phyloP scores from a whole-genome alignment of 2,797 vertebrate genomes.

The Limosa lapponica region DNA sequence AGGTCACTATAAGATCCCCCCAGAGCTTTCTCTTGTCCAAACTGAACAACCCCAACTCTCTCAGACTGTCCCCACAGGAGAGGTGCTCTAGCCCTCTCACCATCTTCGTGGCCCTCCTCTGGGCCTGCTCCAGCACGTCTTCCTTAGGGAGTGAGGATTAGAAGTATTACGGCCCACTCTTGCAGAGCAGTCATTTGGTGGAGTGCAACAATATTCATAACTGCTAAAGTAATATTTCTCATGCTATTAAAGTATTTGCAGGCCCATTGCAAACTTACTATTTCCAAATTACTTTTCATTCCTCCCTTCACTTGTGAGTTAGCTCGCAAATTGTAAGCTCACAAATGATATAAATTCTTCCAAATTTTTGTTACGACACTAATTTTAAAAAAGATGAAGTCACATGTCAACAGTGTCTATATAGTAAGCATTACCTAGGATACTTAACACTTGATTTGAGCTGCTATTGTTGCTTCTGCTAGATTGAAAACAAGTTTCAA shows the following conservation, averaged over 20 bases:
- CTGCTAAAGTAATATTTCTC: accelerated
- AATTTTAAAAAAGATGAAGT: not conserved
- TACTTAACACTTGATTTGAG: not conserved
- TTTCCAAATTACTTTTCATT: not conserved
- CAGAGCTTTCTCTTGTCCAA: not conserved
- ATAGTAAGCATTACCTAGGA: not conserved
- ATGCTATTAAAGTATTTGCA: not conserved
- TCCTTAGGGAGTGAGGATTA: not conserved
- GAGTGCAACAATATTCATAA: not conserved
- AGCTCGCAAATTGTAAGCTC: not conserved
- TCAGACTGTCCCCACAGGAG: not conserved
- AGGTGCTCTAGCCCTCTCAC: not conserved
- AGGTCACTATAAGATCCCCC: not conserved
- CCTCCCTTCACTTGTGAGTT: not conserved
- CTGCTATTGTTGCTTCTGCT: not conserved
- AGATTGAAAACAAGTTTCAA: not conserved
- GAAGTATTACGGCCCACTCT: accelerated
- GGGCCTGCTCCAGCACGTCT: not conserved
- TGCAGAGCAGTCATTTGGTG: accelerated
- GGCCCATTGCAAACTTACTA: not conserved
- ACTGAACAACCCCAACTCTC: not conserved
- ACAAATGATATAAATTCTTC: not conserved
- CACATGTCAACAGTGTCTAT: not conserved
- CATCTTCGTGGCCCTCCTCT: not conserved
- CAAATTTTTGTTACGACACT: not conserved